phyloP scores from a whole-genome alignment of 2,888 invertebrate species.

The Baronia brevicornis region DNA sequence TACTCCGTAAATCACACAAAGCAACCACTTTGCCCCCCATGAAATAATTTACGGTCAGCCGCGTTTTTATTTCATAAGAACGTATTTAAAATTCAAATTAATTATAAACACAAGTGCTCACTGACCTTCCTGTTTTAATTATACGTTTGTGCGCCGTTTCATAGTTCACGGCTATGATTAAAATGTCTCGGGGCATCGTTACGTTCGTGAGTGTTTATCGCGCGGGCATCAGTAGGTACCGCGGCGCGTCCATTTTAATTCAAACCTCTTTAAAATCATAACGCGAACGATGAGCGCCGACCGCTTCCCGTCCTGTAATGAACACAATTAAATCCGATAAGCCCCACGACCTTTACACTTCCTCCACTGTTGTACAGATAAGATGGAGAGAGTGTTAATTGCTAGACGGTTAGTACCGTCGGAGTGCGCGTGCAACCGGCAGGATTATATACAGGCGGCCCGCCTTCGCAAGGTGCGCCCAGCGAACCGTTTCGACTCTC shows the following conservation, averaged over 20 bases:
- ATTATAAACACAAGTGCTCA: slow-evolving; percentile 64
- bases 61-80: slow-evolving; percentile 62
- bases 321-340: slow-evolving; percentile 67
- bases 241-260: slow-evolving; percentile 60
- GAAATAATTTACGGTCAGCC: slow-evolving; percentile 69
- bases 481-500: slow-evolving; percentile 63
- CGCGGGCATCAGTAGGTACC: slow-evolving; percentile 41
- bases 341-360: slow-evolving; percentile 68
- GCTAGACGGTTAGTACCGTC: slow-evolving; percentile 28
- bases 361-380: slow-evolving; percentile 42
- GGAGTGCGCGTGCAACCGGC: slow-evolving; percentile 35
- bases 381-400: slow-evolving; percentile 54
- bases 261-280: slow-evolving; percentile 61
- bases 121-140: slow-evolving; percentile 73
- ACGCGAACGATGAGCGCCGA: slow-evolving; percentile 51
- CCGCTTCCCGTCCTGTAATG: slow-evolving; percentile 63
- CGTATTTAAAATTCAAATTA: slow-evolving; percentile 63
- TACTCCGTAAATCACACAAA: slow-evolving; percentile 47
- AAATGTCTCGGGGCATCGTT: slow-evolving; percentile 54
- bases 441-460: slow-evolving; percentile 43
- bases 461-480: slow-evolving; percentile 31
- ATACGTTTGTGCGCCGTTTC: slow-evolving; percentile 50
- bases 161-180: slow-evolving; percentile 74
- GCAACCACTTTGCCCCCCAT: slow-evolving; percentile 59
- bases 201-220: slow-evolving; percentile 57